Evolutionary conservation across 2,797 vertebrate species (phyloP).

Genomic region (Periophthalmus magnuspinnatus): DNA sequence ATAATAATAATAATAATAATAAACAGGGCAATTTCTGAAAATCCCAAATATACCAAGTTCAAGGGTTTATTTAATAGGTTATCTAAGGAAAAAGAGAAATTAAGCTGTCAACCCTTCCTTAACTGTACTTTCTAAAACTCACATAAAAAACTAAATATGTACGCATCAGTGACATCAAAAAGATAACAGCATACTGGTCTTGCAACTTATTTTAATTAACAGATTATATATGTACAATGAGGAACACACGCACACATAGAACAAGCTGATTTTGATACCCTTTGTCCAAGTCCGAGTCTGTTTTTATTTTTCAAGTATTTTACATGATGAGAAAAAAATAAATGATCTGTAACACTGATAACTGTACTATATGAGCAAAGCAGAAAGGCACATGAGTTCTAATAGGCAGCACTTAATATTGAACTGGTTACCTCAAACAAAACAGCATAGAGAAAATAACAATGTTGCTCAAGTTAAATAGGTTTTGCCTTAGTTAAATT

Average conservation of each 20-base stretch:
- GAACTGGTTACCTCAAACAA: constrained; percentile 20
- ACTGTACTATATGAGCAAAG: constrained; percentile 35
- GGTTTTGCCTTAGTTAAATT: constrained; percentile 1
- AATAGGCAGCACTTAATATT: constrained; percentile 20
- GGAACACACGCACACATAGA: not conserved
- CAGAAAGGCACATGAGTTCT: constrained; percentile 28
- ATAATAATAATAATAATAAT: too few relatives aligned
- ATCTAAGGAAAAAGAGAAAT: too few relatives aligned
- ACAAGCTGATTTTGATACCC: not conserved
- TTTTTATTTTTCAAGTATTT: constrained; percentile 66
- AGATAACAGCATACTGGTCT: not conserved
- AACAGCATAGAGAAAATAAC: constrained; percentile 24
- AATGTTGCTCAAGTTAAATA: too few relatives aligned
- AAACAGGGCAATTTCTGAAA: too few relatives aligned
- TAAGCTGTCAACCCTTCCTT: too few relatives aligned
- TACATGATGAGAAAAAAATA: constrained; percentile 59
- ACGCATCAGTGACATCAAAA: not conserved
- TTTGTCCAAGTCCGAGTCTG: not conserved
- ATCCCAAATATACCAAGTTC: too few relatives aligned
- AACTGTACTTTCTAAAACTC: too few relatives aligned
- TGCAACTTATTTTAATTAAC: constrained; percentile 2
- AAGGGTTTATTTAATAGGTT: too few relatives aligned
- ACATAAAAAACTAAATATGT: not conserved
- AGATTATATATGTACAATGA: not conserved
- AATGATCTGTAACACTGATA: constrained; percentile 61